Evolutionary conservation across 2,888 invertebrate species (phyloP).

Genomic region (Galerucella nymphaeae): DNA sequence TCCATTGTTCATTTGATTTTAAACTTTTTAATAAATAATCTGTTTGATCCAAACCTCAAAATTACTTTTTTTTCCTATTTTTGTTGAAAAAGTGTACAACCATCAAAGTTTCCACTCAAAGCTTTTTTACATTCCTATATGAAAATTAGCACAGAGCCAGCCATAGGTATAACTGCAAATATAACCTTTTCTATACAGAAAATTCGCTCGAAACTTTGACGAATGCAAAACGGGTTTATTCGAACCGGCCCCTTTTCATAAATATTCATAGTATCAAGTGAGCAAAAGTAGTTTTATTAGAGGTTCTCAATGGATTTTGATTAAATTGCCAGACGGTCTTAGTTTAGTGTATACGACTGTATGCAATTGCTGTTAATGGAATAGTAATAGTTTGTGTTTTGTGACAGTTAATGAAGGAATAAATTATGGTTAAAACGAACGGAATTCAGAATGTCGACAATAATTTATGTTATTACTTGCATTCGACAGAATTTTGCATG

Average conservation of each 20-base stretch:
- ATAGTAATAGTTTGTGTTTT: slow-evolving; percentile 29
- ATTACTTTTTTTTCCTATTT: not conserved
- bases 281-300: slow-evolving; percentile 44
- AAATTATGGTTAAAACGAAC: not conserved
- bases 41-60: too few relatives aligned
- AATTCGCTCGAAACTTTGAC: slow-evolving; percentile 40
- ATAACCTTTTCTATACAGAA: slow-evolving; percentile 39
- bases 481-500: too few relatives aligned
- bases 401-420: not conserved
- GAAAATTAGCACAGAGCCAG: not conserved
- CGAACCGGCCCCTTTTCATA: slow-evolving; percentile 40
- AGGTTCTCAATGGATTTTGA: slow-evolving; percentile 43
- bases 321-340: slow-evolving; percentile 41
- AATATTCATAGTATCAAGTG: slow-evolving; percentile 45
- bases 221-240: slow-evolving; percentile 42
- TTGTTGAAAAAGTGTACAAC: not conserved
- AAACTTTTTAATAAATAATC: too few relatives aligned
- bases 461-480: too few relatives aligned
- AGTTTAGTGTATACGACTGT: slow-evolving; percentile 12
- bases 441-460: too few relatives aligned
- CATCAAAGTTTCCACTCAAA: slow-evolving; percentile 29
- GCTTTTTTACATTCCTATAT: slow-evolving; percentile 24
- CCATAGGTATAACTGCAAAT: slow-evolving; percentile 41
- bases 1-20: too few relatives aligned
- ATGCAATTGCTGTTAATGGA: slow-evolving; percentile 17